Base-by-base conservation (phyloP, 2,888 invertebrate species). In the Plebejus melissa region DNA sequence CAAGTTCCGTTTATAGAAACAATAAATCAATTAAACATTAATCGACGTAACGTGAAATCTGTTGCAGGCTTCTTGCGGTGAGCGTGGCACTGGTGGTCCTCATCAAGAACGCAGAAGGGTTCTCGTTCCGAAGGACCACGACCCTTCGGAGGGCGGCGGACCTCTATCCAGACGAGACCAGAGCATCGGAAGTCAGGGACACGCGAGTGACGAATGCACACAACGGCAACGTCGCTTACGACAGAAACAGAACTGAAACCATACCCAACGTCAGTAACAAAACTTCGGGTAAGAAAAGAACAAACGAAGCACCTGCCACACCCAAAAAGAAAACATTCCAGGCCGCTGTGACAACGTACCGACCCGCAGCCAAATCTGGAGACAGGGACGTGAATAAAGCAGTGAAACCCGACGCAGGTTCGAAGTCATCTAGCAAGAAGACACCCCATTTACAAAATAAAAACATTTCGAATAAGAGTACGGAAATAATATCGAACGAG, bases 11-110 rank as follows among this genome's bases (percentile, higher is more conserved):
- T 72, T 22, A 54, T 50, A 28, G 41, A 41, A 46, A 65, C 65
- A 65, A 46, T 71, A 71, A 71, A 71, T 71, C 46, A 71, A 71
- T 28, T 50, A 54, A 28, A 32, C 11, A 50, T 54, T 50, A 72
- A 72, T 71, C n/a, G 50, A 50, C 16, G 46, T 72, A 54, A 71
- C 32, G 50, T 72, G 72, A 54, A 72, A 32, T 54, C 13, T 36
- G 46, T 72, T 72, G 46, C 72, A 72, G 72, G 54, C 72, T 72
- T 28, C 50, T 72, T 32, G 72, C 72, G 32, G 72, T 54, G 54
- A 54, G 72, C 72, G 72, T 54, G 72, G 72, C 72, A 50, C 72
- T 72, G 32, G 36, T 50, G 50, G 72, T 72, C 11, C 54, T 50
- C 54, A 16, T 54, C 46, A 22, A 5, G 6, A 32, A 28, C 32